phyloP scores from a whole-genome alignment of 2,797 vertebrate genomes.

The Takifugu rubripes region DNA sequence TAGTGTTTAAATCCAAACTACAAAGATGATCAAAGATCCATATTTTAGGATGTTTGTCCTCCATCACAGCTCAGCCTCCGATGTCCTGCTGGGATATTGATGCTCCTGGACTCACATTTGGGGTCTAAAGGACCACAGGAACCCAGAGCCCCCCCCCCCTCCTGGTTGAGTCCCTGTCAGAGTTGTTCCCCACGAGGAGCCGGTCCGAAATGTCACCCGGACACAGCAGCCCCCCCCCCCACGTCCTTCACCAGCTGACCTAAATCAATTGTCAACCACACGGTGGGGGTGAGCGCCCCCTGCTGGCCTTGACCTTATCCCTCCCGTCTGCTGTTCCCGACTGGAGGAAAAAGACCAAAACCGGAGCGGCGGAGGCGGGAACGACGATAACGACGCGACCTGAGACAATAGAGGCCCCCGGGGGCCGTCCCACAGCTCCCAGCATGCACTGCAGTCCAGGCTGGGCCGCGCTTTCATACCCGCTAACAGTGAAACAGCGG shows the following conservation, averaged over 20 bases:
- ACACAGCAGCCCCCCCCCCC: slow-evolving; percentile 23
- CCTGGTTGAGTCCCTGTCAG: no score
- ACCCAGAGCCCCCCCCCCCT: no score
- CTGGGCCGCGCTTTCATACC: slow-evolving; percentile 43
- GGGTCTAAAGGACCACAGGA: no score
- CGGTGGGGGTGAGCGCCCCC: slow-evolving; percentile 61
- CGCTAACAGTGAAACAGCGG: slow-evolving; percentile 34
- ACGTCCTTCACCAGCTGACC: slow-evolving; percentile 65
- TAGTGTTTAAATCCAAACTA: no score
- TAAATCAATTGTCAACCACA: slow-evolving; percentile 64
- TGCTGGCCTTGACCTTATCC: slow-evolving; percentile 69
- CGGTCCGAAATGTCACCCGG: slow-evolving; percentile 54
- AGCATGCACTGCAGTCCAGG: slow-evolving; percentile 58
- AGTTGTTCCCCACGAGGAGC: slow-evolving; percentile 5
- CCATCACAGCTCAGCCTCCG: no score
- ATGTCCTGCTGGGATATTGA: no score
- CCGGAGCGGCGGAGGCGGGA: not conserved
- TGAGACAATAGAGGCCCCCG: slow-evolving; percentile 29
- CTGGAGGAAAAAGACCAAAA: slow-evolving; percentile 8
- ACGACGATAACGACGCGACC: no score
- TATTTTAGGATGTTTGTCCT: no score
- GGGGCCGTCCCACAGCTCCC: slow-evolving; percentile 51
- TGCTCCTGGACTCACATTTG: no score
- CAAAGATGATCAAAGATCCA: no score
- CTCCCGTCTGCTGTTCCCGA: slow-evolving; percentile 32